A percentile compares a stretch with the other conserved stretches of the same genome.
These are phyloP conservation scores for Neodiprion lecontei DNA, from an alignment of 1,140 invertebrate genomes.

Conservation along the genomic window DNA sequence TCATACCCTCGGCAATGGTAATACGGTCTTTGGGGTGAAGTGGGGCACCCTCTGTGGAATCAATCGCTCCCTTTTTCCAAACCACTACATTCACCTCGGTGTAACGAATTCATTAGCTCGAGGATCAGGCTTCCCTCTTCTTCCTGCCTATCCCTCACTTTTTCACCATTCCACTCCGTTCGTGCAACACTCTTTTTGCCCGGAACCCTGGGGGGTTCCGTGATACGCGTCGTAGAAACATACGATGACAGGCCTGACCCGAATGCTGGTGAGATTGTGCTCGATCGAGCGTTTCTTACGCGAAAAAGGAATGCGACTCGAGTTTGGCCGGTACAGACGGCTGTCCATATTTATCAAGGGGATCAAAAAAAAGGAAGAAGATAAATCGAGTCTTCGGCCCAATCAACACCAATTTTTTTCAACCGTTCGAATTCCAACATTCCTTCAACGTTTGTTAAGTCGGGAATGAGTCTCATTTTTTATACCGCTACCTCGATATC, in stretches of 20 bases:
- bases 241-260: not conserved
- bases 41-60: not conserved
- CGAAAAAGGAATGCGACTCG: too few species aligned
- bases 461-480: too few species aligned
- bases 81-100: not conserved
- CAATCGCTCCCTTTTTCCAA: not conserved
- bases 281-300: not conserved
- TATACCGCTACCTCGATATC: too few species aligned
- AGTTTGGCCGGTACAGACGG: too few species aligned
- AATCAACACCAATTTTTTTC: too few species aligned
- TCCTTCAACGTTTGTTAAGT: too few species aligned
- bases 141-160: not conserved
- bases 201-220: not conserved
- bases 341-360: too few species aligned
- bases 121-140: not conserved
- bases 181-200: not conserved
- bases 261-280: not conserved
- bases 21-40: too few species aligned
- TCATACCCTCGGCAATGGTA: too few species aligned
- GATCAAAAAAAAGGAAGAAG: too few species aligned
- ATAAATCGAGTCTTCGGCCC: too few species aligned
- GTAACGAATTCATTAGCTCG: constrained; percentile 5
- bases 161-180: not conserved
- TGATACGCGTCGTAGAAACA: not conserved
- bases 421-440: too few species aligned